Evolutionary conservation across 92 coral and sea anemone genomes (phyloP).

Genomic region (Micromussa lordhowensis): DNA sequence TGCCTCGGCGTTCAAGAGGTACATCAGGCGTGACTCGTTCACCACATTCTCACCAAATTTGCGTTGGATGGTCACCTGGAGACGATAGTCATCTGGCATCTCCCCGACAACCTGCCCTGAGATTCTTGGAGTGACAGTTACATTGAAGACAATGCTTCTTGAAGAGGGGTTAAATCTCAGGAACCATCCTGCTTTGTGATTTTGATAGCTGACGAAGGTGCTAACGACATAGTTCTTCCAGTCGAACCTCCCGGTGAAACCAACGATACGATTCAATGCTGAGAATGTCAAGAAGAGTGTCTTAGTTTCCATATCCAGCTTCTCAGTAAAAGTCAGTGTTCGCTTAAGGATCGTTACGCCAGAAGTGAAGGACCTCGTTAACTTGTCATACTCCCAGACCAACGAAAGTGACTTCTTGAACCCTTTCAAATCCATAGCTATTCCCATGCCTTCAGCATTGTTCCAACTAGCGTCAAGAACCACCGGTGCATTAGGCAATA

Average conservation of each 20-base stretch:
- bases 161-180: conserved; percentile 68
- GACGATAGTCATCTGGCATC: conserved; percentile 75
- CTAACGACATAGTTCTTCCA: conserved; percentile 82
- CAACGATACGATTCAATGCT: conserved; percentile 72
- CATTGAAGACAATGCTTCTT: conserved; percentile 80
- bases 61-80: conserved; percentile 81
- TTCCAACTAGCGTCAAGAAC: conserved; percentile 78
- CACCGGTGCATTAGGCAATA: conserved; percentile 80
- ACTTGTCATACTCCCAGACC: conserved; percentile 64
- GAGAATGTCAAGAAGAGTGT: conserved; percentile 64
- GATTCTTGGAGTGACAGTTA: conserved; percentile 73
- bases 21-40: conserved; percentile 75
- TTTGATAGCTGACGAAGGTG: conserved; percentile 72
- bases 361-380: conserved; percentile 78
- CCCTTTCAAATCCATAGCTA: conserved; percentile 75
- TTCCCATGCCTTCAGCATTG: conserved; percentile 69
- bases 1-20: conserved; percentile 74
- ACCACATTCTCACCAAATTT: conserved; percentile 77
- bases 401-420: conserved; percentile 69
- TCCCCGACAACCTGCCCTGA: conserved; percentile 89
- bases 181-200: conserved; percentile 80
- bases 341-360: conserved; percentile 78
- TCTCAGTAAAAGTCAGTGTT: conserved; percentile 67
- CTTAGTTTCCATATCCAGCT: conserved; percentile 77
- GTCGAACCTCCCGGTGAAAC: conserved; percentile 85